These are phyloP conservation scores for Piezodorus guildinii DNA, from an alignment of 1,140 invertebrate genomes.

Conservation along the genomic window DNA sequence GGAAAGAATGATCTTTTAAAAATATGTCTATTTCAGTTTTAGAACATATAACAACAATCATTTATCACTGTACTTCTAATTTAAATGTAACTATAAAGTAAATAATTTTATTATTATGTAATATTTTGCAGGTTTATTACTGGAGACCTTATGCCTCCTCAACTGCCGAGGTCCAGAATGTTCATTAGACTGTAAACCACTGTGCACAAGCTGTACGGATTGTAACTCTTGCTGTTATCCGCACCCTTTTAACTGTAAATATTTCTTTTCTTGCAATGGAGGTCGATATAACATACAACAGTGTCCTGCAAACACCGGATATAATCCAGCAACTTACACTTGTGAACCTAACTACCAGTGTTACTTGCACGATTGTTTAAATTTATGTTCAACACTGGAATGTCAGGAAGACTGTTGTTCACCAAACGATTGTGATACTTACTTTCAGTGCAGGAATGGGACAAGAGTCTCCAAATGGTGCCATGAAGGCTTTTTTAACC, in stretches of 20 bases:
- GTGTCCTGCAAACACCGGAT: neutral
- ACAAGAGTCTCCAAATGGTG: neutral
- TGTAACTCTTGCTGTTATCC: neutral
- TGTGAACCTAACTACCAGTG: neutral
- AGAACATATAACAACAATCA: too few relatives aligned
- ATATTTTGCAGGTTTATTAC: neutral
- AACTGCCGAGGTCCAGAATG: neutral
- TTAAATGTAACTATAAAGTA: too few relatives aligned
- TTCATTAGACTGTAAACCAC: neutral
- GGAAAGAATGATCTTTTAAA: too few relatives aligned
- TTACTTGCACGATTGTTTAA: neutral
- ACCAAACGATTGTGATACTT: neutral
- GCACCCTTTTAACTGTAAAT: conserved; percentile 4
- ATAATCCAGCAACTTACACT: neutral
- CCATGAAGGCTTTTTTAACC: neutral
- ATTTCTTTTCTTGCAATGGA: neutral
- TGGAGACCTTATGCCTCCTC: neutral
- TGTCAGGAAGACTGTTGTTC: conserved; percentile 3
- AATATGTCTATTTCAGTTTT: too few relatives aligned
- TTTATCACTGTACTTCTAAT: too few relatives aligned
- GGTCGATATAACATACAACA: neutral
- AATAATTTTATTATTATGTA: too few relatives aligned
- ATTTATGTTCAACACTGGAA: neutral
- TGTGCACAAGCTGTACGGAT: neutral
- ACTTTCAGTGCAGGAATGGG: neutral